A percentile compares a stretch with the other conserved stretches of the same genome.
These are phyloP conservation scores for Chloropsis cyanopogon DNA, from an alignment of 2,113 vertebrate species.

Conservation along the genomic window DNA sequence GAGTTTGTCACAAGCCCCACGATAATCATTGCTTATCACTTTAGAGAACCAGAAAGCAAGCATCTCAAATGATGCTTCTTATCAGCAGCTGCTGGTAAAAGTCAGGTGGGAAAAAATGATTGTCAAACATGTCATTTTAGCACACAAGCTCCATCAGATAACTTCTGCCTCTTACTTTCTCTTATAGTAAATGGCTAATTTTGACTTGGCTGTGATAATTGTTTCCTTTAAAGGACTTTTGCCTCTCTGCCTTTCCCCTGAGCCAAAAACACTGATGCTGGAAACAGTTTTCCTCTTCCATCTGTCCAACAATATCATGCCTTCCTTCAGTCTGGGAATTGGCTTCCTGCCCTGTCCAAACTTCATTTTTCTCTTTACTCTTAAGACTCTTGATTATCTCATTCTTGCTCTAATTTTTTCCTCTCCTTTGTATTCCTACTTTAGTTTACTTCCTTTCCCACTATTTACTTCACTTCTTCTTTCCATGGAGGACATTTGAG, in stretches of 20 bases:
- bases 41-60: background rate
- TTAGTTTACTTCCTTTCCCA: background rate
- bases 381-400: conserved; percentile 3
- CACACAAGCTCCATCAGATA: background rate
- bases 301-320: background rate
- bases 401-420: background rate
- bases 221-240: conserved; percentile 30
- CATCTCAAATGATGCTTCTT: background rate
- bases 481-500: background rate
- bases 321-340: conserved; percentile 1
- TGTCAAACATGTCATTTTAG: background rate
- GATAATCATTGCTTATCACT: background rate
- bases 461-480: background rate
- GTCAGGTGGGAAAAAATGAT: background rate
- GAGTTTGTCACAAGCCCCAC: background rate
- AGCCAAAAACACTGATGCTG: background rate
- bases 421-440: background rate
- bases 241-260: background rate
- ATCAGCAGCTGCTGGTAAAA: background rate
- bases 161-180: background rate
- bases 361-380: background rate
- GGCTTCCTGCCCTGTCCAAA: background rate
- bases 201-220: background rate
- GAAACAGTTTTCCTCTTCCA: conserved; percentile 14
- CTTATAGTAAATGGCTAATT: background rate